Evolutionary conservation across 2,797 vertebrate species (phyloP), one percentile per base, ranked within the genome.

Genomic region (Rhinophrynus dorsalis): DNA sequence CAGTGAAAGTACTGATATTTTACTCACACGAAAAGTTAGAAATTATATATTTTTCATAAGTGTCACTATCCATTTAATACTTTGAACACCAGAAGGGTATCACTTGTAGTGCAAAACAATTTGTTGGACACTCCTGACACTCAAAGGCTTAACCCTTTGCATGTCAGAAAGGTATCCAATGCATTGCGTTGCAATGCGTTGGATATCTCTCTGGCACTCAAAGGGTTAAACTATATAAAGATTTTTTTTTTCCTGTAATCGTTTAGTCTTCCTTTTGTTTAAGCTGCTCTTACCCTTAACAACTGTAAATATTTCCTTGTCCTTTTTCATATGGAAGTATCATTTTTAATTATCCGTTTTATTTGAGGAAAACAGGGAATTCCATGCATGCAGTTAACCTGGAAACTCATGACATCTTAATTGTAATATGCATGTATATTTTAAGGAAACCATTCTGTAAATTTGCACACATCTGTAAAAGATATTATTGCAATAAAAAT

Each of bases 331-430:
- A 0, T 0, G 68, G 75, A 51, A 78, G 47, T 75, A 18, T 61
- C 76, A 77, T 77, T 69, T 82, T 79, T 76, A 56, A 76, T 82
- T 78, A 11, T 60, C 21, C 59, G 47, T 32, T 42, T 8, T 18
- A 17, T 67, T 67, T 82, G 76, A 56, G 76, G 55, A 59, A 60
- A 65, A 78, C 74, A 55, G 81, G 80, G 86, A 84, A 79, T 77
- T 87, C 1, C 29, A 12, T 80, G 89, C 90, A 94, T 94, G 94
- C 88, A 81, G 76, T 74, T 50, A 80, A 50, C 30, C 62, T 74
- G 66, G 70, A 45, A 40, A 0, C 63, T 67, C 20, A 55, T 38
- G 48, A 71, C 76, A 0, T 76, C 71, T 64, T 87, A 77, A 89
- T 83, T 88, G 87, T 85, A 81, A 84, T 71, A 78, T 64, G 89